Conservation (phyloP, 2,797 vertebrate genomes). For the Coregonus ussuriensis region DNA sequence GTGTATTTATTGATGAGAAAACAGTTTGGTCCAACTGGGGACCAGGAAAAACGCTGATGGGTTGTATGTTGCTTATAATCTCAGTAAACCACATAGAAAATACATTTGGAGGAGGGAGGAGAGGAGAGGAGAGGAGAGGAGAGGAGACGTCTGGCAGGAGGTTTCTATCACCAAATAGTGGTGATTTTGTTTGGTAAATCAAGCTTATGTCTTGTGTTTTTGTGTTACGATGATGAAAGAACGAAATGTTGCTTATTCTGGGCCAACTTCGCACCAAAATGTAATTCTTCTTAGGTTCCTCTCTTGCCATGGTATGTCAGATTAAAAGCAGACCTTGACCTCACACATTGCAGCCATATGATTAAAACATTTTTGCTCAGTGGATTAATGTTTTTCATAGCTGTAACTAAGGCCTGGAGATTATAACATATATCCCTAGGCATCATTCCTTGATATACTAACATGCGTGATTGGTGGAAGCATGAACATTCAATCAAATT, state of each 20-base stretch:
- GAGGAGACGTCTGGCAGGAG: not conserved
- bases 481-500: not conserved
- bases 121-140: not conserved
- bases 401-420: not conserved
- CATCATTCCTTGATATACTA: not conserved
- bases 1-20: conserved; percentile 1
- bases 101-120: not conserved
- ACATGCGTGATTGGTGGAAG: not conserved
- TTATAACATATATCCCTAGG: not conserved
- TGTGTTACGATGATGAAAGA: not conserved
- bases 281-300: not conserved
- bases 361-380: not conserved
- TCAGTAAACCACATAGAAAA: not conserved
- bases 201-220: not conserved
- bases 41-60: not conserved
- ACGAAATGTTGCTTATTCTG: not conserved
- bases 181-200: not conserved
- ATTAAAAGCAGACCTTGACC: not conserved
- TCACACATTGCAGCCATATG: conserved; percentile 1
- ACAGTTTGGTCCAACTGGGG: not conserved
- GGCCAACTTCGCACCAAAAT: not conserved
- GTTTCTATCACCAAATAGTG: not conserved
- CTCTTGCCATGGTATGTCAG: not conserved
- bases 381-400: not conserved
- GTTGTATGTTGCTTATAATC: not conserved